Conservation (phyloP, 2,113 vertebrate genomes). For the Tretioscincus oriximinensis region DNA sequence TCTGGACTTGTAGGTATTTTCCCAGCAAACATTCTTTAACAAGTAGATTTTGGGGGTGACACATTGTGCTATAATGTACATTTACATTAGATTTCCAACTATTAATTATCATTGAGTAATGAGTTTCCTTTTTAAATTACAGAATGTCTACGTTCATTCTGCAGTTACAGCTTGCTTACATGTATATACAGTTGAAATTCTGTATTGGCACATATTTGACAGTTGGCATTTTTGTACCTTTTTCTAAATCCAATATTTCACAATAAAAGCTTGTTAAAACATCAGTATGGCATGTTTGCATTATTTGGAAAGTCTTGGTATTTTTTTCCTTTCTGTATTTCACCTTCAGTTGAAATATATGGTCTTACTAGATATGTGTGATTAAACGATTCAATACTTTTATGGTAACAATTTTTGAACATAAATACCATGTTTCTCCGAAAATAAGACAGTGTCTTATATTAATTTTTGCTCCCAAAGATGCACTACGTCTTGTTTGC, state of each 20-base stretch:
- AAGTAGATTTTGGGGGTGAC: conserved; percentile 67
- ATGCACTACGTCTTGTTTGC: no score
- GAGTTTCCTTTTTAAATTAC: conserved; percentile 77
- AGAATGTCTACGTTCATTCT: conserved; percentile 78
- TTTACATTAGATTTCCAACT: conserved; percentile 73
- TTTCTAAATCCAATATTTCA: conserved; percentile 94
- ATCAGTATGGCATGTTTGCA: conserved; percentile 6
- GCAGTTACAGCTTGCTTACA: conserved; percentile 77
- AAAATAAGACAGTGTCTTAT: no score
- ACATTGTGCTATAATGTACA: conserved; percentile 76
- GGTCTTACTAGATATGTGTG: background rate
- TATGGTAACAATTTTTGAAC: background rate
- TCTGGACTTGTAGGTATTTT: conserved; percentile 67
- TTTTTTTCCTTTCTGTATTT: background rate
- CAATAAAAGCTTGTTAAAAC: conserved; percentile 89
- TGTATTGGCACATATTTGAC: conserved; percentile 85
- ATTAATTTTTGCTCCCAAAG: no score
- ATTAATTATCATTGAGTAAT: conserved; percentile 78
- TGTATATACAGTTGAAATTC: conserved; percentile 73
- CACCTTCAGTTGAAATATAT: background rate
- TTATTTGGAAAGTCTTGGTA: background rate
- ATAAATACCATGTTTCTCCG: no score
- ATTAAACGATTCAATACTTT: background rate
- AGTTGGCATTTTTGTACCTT: conserved; percentile 93
- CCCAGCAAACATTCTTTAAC: conserved; percentile 68